These are phyloP conservation scores for Larimichthys crocea DNA, from an alignment of 2,113 vertebrate genomes.

Conservation along the genomic window DNA sequence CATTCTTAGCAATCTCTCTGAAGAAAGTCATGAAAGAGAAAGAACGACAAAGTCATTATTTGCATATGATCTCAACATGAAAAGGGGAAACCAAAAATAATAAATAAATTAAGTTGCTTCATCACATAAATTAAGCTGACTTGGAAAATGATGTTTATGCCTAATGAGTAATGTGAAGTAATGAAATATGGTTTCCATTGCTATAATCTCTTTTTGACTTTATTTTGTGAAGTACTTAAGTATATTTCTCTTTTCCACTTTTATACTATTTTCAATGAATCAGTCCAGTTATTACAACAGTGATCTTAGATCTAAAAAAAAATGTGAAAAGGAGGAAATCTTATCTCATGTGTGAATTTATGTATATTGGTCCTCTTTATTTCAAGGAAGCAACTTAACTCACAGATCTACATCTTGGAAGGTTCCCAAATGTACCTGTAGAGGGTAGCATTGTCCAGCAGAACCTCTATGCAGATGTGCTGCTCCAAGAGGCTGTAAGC, in stretches of 20 bases:
- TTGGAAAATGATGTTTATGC: neutral
- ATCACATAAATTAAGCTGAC: neutral
- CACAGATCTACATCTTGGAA: neutral
- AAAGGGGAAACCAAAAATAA: neutral
- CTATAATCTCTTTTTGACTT: neutral
- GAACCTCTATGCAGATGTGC: constrained; percentile 90
- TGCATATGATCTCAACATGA: neutral
- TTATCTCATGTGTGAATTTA: too few species aligned
- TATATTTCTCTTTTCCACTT: neutral
- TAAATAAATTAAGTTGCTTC: neutral
- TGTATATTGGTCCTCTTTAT: neutral
- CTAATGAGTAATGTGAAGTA: neutral
- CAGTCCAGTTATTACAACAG: neutral
- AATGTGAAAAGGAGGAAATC: neutral
- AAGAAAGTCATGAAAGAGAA: neutral
- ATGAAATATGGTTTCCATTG: neutral
- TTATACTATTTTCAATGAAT: neutral
- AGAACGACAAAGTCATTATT: neutral
- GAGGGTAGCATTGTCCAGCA: constrained; percentile 84
- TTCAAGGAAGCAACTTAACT: neutral
- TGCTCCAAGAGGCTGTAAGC: constrained; percentile 97
- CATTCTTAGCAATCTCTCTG: constrained; percentile 94
- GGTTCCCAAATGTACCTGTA: constrained; percentile 80
- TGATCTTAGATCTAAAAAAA: neutral
- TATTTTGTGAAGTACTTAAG: neutral